These are phyloP conservation scores for Torymus texanus DNA, from an alignment of 2,888 invertebrate genomes.

Conservation along the genomic window DNA sequence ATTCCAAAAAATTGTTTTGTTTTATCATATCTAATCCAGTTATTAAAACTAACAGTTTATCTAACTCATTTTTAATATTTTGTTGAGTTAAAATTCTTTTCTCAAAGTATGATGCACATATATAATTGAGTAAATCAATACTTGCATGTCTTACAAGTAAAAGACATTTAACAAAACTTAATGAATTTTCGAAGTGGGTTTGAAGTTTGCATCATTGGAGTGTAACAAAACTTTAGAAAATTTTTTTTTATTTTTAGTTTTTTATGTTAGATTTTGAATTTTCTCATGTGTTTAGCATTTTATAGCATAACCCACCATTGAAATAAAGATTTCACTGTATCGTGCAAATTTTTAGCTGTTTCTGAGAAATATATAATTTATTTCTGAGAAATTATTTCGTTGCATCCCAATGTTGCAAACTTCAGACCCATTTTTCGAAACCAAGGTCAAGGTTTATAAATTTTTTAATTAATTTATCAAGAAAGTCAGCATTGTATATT, in stretches of 20 bases:
- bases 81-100: not conserved
- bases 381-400: too few species aligned
- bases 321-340: too few species aligned
- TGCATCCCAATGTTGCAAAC: too few species aligned
- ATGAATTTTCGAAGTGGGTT: conserved; percentile 25
- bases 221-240: too few species aligned
- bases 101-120: conserved; percentile 45
- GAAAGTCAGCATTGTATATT: conserved; percentile 21
- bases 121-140: conserved; percentile 37
- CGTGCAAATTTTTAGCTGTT: too few species aligned
- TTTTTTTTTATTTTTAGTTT: too few species aligned
- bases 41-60: not conserved
- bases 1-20: conserved; percentile 37
- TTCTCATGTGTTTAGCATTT: too few species aligned
- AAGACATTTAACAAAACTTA: conserved; percentile 25
- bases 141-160: not conserved
- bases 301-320: too few species aligned
- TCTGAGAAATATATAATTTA: too few species aligned
- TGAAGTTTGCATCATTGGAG: too few species aligned
- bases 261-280: too few species aligned
- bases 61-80: not conserved
- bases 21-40: not conserved
- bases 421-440: too few species aligned
- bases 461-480: conserved; percentile 22
- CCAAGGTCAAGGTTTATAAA: not conserved